Conservation (phyloP, 2,888 invertebrate species). For the Caenorhabditis sp. region DNA sequence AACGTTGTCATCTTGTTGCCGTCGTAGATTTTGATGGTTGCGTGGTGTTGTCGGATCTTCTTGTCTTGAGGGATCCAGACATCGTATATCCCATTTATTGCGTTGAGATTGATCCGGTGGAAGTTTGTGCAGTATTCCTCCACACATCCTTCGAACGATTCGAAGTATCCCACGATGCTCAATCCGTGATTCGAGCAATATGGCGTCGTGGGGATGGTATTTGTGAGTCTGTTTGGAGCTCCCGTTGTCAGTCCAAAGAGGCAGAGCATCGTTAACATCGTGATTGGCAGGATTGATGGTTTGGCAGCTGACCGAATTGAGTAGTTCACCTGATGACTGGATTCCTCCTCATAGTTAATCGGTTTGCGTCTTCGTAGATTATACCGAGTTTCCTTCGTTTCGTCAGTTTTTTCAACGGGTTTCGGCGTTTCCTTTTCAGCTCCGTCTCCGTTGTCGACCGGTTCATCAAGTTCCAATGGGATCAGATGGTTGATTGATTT, state of each 20-base stretch:
- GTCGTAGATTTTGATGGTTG: background rate
- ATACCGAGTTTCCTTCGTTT: background rate
- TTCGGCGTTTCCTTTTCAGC: background rate
- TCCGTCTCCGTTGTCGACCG: background rate
- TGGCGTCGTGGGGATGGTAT: background rate
- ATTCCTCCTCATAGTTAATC: background rate
- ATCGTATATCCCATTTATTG: background rate
- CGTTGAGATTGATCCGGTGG: background rate
- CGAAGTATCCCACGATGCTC: background rate
- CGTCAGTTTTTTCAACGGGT: background rate
- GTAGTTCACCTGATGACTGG: background rate
- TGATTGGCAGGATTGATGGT: background rate
- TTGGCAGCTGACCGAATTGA: background rate
- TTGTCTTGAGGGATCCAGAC: background rate
- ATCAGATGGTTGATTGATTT: slow-evolving; percentile 3
- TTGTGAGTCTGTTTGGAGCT: background rate
- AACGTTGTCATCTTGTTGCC: background rate
- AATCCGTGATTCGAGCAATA: background rate
- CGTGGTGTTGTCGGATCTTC: background rate
- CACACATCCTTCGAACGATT: background rate
- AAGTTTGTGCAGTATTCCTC: slow-evolving; percentile 2
- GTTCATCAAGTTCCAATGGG: slow-evolving; percentile 14
- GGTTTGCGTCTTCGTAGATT: background rate
- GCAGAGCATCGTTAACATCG: background rate
- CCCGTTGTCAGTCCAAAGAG: background rate